Percentiles rank a stretch among this genome's conserved stretches.
phyloP scores from a whole-genome alignment of 2,113 vertebrate species.

The Apus apus region DNA sequence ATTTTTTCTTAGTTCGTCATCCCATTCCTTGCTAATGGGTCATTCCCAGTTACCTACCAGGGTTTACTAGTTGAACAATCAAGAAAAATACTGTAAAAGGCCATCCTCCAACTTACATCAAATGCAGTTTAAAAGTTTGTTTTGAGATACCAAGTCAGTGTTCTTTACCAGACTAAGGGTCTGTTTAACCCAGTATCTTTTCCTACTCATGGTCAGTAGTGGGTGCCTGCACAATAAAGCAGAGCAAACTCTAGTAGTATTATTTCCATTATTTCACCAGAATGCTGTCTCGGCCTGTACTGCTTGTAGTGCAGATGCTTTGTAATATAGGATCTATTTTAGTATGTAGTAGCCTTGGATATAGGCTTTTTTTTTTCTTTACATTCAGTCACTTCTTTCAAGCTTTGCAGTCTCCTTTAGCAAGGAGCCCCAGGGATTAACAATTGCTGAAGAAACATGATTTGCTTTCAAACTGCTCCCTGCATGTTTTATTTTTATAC shows the following conservation, averaged over 20 bases:
- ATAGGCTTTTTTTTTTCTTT: background rate
- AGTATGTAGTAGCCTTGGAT: background rate
- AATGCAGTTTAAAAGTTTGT: background rate
- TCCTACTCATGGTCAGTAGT: background rate
- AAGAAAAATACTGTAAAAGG: background rate
- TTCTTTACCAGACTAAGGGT: background rate
- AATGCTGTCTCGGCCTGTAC: background rate
- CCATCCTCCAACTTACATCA: background rate
- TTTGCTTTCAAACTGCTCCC: background rate
- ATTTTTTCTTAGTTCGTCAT: background rate
- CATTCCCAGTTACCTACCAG: background rate
- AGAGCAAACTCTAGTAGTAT: fast-evolving
- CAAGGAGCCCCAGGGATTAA: background rate
- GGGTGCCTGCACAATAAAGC: background rate
- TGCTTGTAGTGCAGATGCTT: background rate
- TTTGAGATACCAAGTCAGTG: background rate
- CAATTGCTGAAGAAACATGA: background rate
- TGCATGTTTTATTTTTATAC: background rate
- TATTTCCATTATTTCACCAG: background rate
- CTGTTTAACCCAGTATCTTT: background rate
- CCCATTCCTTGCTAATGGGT: background rate
- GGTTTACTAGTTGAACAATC: background rate
- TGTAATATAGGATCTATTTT: background rate
- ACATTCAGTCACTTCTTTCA: background rate
- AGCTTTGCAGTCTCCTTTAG: background rate